phyloP scores from a whole-genome alignment of 2,113 vertebrate species.

The Cebidichthys violaceus region DNA sequence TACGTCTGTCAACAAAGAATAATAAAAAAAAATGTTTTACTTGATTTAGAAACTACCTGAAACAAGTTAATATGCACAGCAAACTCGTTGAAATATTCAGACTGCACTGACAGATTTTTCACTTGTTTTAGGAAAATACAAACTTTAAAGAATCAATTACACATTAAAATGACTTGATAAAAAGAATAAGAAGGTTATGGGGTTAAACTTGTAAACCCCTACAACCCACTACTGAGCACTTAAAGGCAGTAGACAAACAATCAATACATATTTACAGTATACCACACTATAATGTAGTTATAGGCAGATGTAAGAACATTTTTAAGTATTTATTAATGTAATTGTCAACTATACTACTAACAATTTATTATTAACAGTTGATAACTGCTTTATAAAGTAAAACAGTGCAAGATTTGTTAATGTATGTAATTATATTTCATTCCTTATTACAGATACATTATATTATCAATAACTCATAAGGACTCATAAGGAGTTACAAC shows the following conservation, averaged over 20 bases:
- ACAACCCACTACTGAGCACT: background rate
- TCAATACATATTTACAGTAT: background rate
- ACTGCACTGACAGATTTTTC: background rate
- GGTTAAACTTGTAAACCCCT: background rate
- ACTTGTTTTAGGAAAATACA: background rate
- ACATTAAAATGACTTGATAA: background rate
- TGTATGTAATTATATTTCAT: background rate
- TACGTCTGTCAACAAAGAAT: background rate
- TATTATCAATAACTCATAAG: background rate
- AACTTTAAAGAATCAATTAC: background rate
- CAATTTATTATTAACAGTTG: background rate
- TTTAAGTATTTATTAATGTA: background rate
- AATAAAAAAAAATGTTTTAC: too few relatives aligned
- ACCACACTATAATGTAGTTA: background rate
- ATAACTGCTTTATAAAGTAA: background rate
- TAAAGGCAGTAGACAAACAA: background rate
- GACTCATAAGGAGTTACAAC: background rate
- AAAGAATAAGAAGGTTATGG: background rate
- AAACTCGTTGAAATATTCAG: background rate
- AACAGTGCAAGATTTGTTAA: background rate
- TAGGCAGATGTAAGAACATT: too few relatives aligned
- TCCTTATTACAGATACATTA: background rate
- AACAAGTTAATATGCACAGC: background rate
- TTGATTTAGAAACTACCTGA: background rate
- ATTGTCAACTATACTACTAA: background rate